Evolutionary conservation across 1,140 invertebrate genomes (phyloP).

Genomic region (Bilobella aurantiaca): DNA sequence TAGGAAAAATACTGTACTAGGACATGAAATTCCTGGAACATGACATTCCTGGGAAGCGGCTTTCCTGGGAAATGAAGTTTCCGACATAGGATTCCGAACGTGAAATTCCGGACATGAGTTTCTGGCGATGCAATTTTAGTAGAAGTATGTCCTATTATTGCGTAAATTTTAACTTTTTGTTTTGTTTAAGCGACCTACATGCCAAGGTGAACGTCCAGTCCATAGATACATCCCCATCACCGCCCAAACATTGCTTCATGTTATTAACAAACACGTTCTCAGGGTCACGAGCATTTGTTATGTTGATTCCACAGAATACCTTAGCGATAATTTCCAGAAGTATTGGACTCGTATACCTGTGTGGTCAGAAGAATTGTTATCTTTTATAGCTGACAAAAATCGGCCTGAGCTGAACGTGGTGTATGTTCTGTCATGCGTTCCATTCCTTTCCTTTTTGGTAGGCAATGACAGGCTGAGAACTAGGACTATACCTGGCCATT

Average conservation of each 20-base stretch:
- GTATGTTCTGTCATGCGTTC: background rate
- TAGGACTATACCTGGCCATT: too few relatives aligned
- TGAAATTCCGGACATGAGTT: too few relatives aligned
- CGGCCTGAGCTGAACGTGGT: background rate
- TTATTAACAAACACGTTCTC: slow-evolving; percentile 21
- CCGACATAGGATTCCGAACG: too few relatives aligned
- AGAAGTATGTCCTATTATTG: background rate
- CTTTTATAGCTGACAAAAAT: too few relatives aligned
- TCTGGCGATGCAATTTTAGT: too few relatives aligned
- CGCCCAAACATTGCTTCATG: slow-evolving; percentile 4
- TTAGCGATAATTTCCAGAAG: slow-evolving; percentile 13
- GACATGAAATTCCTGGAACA: too few relatives aligned
- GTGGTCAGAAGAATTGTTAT: background rate
- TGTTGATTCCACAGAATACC: slow-evolving; percentile 17
- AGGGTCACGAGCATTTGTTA: slow-evolving; percentile 20
- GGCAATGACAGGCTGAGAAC: too few relatives aligned
- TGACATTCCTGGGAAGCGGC: too few relatives aligned
- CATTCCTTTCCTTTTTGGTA: too few relatives aligned
- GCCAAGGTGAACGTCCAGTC: background rate
- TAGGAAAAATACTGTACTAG: too few relatives aligned
- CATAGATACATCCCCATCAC: background rate
- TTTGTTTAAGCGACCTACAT: too few relatives aligned
- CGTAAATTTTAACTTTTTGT: background rate
- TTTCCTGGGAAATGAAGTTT: too few relatives aligned
- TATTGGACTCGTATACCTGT: slow-evolving; percentile 11